Base-by-base conservation (phyloP, 2,888 invertebrate genomes). In the Hypomecis atomaria region DNA sequence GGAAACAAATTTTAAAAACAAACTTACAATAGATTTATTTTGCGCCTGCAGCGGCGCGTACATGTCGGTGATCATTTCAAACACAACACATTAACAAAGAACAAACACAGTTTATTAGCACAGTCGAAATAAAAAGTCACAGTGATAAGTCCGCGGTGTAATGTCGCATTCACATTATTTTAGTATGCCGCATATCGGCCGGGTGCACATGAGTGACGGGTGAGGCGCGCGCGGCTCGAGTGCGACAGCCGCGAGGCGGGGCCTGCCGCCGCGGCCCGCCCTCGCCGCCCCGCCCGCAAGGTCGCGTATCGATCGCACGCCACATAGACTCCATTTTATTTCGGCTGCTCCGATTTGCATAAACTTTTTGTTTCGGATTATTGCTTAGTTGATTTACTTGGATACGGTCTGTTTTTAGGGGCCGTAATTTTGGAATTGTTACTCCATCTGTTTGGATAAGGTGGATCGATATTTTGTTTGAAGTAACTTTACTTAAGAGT, bases 241-340 rank as follows among this genome's bases (percentile, higher is more conserved):
- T 75, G 77, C 73, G 78, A 78, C 78, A 78, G 80, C 67, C 47
- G 74, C 75, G 78, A 58, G 87, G 88, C 84, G 86, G 83, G 78
- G 77, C 82, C 67, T 73, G 75, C 37, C 6, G 7, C 38, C 38
- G 38, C 38, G 38, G 7, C 38, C 38, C 38, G 38, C 80, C 71
- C 83, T 83, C 83, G 89, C 90, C 90, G 83, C 83, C 84, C 89
- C 90, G 90, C 92, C 90, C 84, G 84, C 90, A 90, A 91, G 90
- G 91, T 90, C 90, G 88, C 80, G 81, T 90, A 91, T 92, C 90
- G 92, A 92, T 92, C 92, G 90, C 86, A 89, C 88, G 88, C 90
- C 89, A 52, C 77, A 73, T 75, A 81, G 90, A 89, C 90, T 90
- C 91, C 92, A 92, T 93, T 93, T 92, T 92, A 92, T 91, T 91